These are phyloP conservation scores for Microtus pennsylvanicus DNA, from an alignment of 2,113 vertebrate species.

Conservation along the genomic window DNA sequence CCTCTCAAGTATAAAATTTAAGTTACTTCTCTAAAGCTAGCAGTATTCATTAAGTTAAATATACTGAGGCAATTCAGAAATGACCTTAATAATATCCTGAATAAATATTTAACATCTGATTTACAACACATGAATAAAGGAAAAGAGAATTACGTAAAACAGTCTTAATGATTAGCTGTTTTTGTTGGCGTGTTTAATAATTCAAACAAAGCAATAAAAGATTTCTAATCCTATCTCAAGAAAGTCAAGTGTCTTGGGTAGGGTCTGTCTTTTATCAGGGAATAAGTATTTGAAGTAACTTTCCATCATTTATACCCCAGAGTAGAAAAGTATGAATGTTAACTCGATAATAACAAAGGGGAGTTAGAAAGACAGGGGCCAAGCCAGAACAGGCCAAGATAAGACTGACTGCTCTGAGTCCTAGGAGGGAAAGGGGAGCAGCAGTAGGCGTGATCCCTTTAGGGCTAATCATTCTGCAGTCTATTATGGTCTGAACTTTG, in stretches of 20 bases:
- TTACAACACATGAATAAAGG: not conserved
- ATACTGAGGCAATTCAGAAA: not conserved
- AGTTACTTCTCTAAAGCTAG: not conserved
- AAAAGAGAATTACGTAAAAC: not conserved
- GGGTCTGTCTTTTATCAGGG: not conserved
- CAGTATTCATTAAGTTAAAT: not conserved
- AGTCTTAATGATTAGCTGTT: not conserved
- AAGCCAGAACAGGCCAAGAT: not conserved
- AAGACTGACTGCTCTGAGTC: not conserved
- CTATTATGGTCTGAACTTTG: not conserved
- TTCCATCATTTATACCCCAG: not conserved
- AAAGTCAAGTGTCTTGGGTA: not conserved
- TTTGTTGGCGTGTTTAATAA: not conserved
- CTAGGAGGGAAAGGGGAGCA: not conserved
- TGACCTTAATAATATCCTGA: not conserved
- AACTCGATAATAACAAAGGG: not conserved
- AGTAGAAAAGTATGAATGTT: not conserved
- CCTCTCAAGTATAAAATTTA: not conserved
- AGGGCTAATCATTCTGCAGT: not conserved
- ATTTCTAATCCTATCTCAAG: not conserved
- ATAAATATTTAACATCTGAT: not conserved
- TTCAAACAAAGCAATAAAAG: not conserved
- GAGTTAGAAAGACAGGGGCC: not conserved
- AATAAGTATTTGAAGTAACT: not conserved
- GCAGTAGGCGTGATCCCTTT: not conserved